phyloP scores from a whole-genome alignment of 1,140 invertebrate species.

The Papilio polyxenes region DNA sequence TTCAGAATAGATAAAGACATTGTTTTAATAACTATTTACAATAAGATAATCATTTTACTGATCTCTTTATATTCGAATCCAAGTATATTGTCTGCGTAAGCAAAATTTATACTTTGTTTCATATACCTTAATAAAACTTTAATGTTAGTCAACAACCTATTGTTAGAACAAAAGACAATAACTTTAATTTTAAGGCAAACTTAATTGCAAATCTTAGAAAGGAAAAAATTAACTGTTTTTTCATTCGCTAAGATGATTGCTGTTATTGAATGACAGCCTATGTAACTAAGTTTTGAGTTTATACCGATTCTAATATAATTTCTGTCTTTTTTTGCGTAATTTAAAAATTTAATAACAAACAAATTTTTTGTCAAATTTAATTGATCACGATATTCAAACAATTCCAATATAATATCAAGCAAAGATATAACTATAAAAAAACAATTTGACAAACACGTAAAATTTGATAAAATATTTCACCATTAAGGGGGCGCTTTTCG shows the following conservation, averaged over 20 bases:
- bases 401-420: no score
- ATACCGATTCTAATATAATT: no score
- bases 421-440: no score
- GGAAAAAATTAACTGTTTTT: background rate
- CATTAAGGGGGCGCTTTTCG: background rate
- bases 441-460: no score
- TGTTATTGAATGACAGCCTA: background rate
- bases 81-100: background rate
- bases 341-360: no score
- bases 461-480: background rate
- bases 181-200: background rate
- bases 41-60: background rate
- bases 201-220: background rate
- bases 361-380: no score
- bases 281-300: no score
- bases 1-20: background rate
- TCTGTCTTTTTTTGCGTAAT: no score
- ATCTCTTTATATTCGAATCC: background rate
- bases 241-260: background rate
- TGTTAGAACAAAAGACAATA: background rate
- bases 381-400: no score
- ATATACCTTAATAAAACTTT: background rate
- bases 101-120: background rate
- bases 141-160: background rate
- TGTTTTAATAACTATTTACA: background rate